Conservation (phyloP, 2,113 vertebrate species). For the Corythornis madagascariensis region DNA sequence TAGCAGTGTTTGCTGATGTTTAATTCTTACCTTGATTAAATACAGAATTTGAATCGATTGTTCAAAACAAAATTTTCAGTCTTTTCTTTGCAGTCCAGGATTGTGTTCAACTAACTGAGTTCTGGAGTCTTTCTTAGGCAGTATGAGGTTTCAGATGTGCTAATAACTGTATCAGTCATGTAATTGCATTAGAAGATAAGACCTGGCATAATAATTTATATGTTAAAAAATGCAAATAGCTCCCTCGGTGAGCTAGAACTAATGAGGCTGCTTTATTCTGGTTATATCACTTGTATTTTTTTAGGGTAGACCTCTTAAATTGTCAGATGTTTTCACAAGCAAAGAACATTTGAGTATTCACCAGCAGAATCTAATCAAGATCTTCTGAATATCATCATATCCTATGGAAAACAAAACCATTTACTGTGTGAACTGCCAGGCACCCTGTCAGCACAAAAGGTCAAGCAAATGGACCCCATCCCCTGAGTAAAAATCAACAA, state of each 20-base stretch:
- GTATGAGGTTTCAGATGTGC: background rate
- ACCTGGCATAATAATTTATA: slow-evolving; percentile 28
- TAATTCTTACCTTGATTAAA: background rate
- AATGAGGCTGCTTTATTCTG: background rate
- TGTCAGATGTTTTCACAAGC: background rate
- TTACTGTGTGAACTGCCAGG: background rate
- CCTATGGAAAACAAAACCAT: background rate
- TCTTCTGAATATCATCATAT: background rate
- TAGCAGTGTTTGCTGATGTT: background rate
- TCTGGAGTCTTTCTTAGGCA: background rate
- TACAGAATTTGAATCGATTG: background rate
- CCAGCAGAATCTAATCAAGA: slow-evolving; percentile 25
- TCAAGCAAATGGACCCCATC: background rate
- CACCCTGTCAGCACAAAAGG: background rate
- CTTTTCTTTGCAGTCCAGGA: background rate
- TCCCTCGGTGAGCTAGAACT: background rate
- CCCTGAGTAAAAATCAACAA: background rate
- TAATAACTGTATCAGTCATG: slow-evolving; percentile 32
- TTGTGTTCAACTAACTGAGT: background rate
- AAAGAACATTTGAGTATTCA: background rate
- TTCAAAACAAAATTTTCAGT: background rate
- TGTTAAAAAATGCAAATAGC: slow-evolving; percentile 55
- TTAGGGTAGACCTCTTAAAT: background rate
- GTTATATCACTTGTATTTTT: slow-evolving; percentile 20
- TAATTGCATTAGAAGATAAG: slow-evolving; percentile 59